Evolutionary conservation across 2,113 vertebrate genomes (phyloP).

Genomic region (Choloepus hoffmanni): DNA sequence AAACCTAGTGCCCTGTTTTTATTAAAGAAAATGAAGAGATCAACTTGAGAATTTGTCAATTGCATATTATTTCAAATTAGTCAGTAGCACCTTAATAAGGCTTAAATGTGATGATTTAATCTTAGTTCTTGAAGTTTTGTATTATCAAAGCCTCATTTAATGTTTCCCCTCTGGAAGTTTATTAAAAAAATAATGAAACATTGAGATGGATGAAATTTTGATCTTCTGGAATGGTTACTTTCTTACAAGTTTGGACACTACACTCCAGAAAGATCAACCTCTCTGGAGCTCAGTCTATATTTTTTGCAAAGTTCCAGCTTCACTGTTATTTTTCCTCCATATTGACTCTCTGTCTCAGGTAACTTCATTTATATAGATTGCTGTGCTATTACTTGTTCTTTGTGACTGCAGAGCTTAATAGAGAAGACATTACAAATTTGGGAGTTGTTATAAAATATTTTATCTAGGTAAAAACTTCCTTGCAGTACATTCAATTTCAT

Average conservation of each 20-base stretch:
- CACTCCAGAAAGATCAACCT: not conserved
- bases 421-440: not conserved
- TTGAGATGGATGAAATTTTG: not conserved
- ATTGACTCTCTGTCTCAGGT: not conserved
- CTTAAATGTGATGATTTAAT: not conserved
- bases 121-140: not conserved
- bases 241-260: not conserved
- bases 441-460: not conserved
- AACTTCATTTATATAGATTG: not conserved
- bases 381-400: not conserved
- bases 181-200: not conserved
- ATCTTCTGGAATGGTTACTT: not conserved
- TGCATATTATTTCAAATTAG: conserved; percentile 5
- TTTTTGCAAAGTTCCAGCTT: not conserved
- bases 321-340: not conserved
- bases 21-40: conserved; percentile 19
- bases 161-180: not conserved
- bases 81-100: not conserved
- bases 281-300: not conserved
- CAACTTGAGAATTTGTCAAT: not conserved
- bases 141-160: not conserved
- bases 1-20: not conserved
- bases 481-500: not conserved
- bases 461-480: not conserved
- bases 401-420: not conserved